Conservation (phyloP, 2,888 invertebrate species). For the Drosophila birchii region DNA sequence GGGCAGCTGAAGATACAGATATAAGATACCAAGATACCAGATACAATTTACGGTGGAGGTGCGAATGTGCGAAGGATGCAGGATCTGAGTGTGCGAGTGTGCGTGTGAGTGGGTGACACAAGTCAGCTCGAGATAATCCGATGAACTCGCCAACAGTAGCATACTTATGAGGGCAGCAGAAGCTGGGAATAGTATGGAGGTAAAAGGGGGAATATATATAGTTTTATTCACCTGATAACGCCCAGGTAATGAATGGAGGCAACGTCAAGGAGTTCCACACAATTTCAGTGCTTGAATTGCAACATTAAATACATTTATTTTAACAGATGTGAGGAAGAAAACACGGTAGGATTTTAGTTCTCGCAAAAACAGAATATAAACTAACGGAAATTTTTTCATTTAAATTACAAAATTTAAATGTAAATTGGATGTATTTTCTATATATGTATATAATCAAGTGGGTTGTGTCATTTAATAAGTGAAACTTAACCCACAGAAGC, state of each 20-base stretch:
- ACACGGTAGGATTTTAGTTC: too few relatives aligned
- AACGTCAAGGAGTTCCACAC: neutral
- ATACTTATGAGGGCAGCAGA: conserved; percentile 34
- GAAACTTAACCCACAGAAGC: too few relatives aligned
- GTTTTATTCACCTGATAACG: conserved; percentile 23
- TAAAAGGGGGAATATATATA: neutral
- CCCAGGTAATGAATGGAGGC: conserved; percentile 14
- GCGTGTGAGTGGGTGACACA: conserved; percentile 27
- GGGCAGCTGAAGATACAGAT: conserved; percentile 43
- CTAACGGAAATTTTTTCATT: too few relatives aligned
- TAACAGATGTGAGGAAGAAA: neutral
- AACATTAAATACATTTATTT: conserved; percentile 15
- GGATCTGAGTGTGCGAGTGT: conserved; percentile 2
- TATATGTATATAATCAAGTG: neutral
- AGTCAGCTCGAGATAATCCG: conserved; percentile 41
- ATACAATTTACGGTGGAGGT: conserved; percentile 12
- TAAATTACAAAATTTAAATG: neutral
- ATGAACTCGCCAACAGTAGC: conserved; percentile 31
- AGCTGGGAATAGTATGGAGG: conserved; percentile 15
- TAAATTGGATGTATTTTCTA: neutral
- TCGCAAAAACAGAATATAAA: too few relatives aligned
- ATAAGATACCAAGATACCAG: conserved; percentile 25
- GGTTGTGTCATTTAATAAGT: neutral
- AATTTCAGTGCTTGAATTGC: conserved; percentile 7
- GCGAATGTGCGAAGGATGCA: conserved; percentile 12